A percentile compares a stretch with the other conserved stretches of the same genome.
phyloP scores from a whole-genome alignment of 2,888 invertebrate species.

The Desoria tigrina region DNA sequence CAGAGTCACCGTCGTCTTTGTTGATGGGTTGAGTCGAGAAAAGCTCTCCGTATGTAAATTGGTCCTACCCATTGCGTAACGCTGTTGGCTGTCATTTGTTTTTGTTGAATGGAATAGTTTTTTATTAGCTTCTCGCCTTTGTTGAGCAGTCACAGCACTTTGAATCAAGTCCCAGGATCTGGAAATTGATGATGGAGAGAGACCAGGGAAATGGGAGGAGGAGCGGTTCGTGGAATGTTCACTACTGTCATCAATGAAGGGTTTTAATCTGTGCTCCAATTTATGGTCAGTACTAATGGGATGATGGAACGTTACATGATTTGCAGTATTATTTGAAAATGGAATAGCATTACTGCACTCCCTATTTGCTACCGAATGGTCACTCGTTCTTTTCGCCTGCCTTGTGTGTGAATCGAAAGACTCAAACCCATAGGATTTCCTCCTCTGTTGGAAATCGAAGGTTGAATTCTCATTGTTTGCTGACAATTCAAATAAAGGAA shows the following conservation, averaged over 20 bases:
- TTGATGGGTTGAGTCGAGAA: neutral
- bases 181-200: conserved; percentile 14
- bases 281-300: neutral
- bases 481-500: conserved; percentile 22
- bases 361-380: neutral
- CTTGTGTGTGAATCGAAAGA: conserved; percentile 36
- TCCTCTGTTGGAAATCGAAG: conserved; percentile 68
- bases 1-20: neutral
- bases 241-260: too few relatives aligned
- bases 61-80: neutral
- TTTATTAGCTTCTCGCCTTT: conserved; percentile 33
- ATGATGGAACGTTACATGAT: neutral
- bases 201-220: neutral
- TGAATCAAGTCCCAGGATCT: conserved; percentile 49
- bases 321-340: neutral
- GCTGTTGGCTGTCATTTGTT: neutral
- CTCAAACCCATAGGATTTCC: conserved; percentile 77
- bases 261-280: too few relatives aligned
- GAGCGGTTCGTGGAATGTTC: neutral
- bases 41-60: too few relatives aligned
- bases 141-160: conserved; percentile 29
- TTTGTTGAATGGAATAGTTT: conserved; percentile 29
- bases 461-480: conserved; percentile 28
- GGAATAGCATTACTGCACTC: too few relatives aligned
- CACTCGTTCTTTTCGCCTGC: neutral